phyloP scores from a whole-genome alignment of 35 echinoderm and acorn worm species.

The Apostichopus japonicus region DNA sequence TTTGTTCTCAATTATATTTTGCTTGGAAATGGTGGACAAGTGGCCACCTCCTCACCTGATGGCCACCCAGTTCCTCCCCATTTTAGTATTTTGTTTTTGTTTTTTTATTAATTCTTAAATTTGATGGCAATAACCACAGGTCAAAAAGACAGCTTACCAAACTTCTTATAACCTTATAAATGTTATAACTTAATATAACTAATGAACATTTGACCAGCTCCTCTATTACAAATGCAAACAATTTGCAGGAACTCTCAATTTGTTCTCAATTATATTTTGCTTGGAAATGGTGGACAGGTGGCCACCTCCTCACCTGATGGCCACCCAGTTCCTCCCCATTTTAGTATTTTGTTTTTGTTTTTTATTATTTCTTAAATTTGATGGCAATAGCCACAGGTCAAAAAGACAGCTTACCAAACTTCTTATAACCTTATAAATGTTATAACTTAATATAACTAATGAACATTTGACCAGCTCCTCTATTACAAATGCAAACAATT shows the following conservation, averaged over 20 bases:
- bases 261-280: too few relatives aligned
- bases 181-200: background rate
- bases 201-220: background rate
- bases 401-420: background rate
- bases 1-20: too few relatives aligned
- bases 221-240: background rate
- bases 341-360: background rate
- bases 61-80: too few relatives aligned
- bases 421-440: background rate
- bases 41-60: too few relatives aligned
- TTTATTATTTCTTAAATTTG: background rate
- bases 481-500: background rate
- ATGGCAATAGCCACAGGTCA: too few relatives aligned
- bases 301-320: too few relatives aligned
- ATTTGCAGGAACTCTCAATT: background rate
- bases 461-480: too few relatives aligned
- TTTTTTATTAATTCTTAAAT: background rate
- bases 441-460: too few relatives aligned
- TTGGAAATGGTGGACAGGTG: too few relatives aligned
- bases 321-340: too few relatives aligned
- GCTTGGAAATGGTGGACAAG: too few relatives aligned
- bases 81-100: background rate
- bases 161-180: background rate
- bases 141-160: background rate
- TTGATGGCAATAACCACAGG: background rate